Evolutionary conservation across 2,113 vertebrate species (phyloP).

Genomic region (Himantopus leucocephalus): DNA sequence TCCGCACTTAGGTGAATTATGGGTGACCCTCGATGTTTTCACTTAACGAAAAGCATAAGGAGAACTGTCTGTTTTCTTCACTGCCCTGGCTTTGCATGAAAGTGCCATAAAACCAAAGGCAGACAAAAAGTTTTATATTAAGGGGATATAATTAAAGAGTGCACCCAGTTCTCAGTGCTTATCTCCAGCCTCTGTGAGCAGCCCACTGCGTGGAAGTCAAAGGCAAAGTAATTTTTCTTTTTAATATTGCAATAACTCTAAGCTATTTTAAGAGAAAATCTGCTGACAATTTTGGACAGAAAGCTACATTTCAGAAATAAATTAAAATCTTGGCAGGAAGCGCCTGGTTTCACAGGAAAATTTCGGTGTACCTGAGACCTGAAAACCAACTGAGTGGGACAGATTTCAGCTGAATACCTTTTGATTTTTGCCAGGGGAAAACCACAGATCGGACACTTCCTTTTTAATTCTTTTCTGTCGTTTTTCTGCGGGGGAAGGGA

Average conservation of each 20-base stretch:
- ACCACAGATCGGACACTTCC: not conserved
- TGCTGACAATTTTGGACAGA: not conserved
- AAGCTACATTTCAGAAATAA: not conserved
- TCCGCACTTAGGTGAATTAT: not conserved
- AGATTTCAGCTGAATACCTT: not conserved
- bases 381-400: not conserved
- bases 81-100: not conserved
- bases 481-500: not conserved
- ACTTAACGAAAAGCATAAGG: not conserved
- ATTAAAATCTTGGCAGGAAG: constrained; percentile 42
- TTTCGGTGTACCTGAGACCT: rapidly evolving
- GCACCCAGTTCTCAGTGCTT: not conserved
- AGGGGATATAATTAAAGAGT: not conserved
- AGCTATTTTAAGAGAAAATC: not conserved
- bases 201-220: not conserved
- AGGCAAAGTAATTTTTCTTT: constrained; percentile 50
- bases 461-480: not conserved
- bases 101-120: not conserved
- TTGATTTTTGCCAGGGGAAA: not conserved
- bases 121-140: not conserved
- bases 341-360: not conserved
- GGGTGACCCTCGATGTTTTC: not conserved
- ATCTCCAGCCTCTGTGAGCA: constrained; percentile 11
- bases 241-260: constrained; percentile 52
- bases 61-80: not conserved